Evolutionary conservation across 2,888 invertebrate species (phyloP), one percentile per base, ranked within the genome.

Genomic region (Penaeus monodon): DNA sequence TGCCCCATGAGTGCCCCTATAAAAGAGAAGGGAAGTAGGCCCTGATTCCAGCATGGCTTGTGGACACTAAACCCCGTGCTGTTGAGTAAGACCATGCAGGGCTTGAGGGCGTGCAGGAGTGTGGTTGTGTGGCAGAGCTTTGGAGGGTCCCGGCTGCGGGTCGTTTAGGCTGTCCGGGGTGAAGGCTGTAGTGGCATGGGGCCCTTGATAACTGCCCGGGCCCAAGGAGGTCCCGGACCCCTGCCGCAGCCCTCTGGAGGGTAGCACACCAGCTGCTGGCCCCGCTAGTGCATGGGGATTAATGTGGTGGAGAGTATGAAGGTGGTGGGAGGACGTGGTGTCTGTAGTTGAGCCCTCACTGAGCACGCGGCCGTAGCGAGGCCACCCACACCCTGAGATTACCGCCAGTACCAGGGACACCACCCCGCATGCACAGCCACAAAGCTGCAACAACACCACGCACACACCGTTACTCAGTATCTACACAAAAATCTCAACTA

Each of bases 361-460:
- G 77, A 90, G 87, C 64, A 90, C 90, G 29, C 90, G 85, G 79
- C 88, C 90, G 78, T 90, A 90, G n/a, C 90, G 86, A 49, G 90
- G 90, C 90, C 90, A 90, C 29, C 90, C 90, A 80, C 86, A 90
- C 74, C 88, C 90, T 81, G 88, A 88, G 80, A 90, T 90, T 57
- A 90, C 90, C 44, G 90, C 88, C 74, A 90, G 88, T 80, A 90
- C 90, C 70, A 90, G 79, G 68, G 90, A 90, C 85, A 90, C 90
- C 82, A 90, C 90, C 73, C 90, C 90, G 77, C 90, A 88, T 83
- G 90, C 90, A 85, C 90, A 90, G 38, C 90, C 88, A 85, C 90
- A 90, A 64, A 90, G 84, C 90, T 90, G 88, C 49, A 88, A 88
- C 77, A 87, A 70, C 76, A 81, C 64, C 86, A 82, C 82, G 63